Base-by-base conservation (phyloP, 2,113 vertebrate species). In the Sceloporus tristichus region DNA sequence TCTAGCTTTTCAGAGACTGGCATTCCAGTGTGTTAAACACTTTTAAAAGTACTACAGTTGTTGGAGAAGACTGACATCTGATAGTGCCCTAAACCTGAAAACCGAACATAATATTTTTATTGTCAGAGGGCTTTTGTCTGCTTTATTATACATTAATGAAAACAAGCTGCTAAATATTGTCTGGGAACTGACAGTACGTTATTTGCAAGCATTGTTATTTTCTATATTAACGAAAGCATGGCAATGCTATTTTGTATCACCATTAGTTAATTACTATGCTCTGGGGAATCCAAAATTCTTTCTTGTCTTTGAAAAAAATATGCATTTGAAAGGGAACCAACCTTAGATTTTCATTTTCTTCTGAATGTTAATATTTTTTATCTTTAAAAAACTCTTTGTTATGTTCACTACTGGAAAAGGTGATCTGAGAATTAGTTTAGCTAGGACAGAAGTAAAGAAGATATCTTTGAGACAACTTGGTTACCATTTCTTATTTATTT, bases 221-320 rank as follows among this genome's bases (percentile, higher is more conserved):
- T 77, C 21, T 48, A 18, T 10, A 48, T 25, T 42, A 53, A 4
- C 23, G 29, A 6, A 11, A 54, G 10, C 9, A 48, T 78, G 42
- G 21, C 25, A 40, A 48, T 77, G 42, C 42, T 78, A 25, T 56
- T 79, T 56, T 56, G 13, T 56, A 54, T 53, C 77, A 79, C 25
- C 27, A 79, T 29, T 29, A 56, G 27, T 59, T 56, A 27, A 79
- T 59, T 79, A 14, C 14, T 14, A n/a, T 59, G 6, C 27, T 19
- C 8, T 79, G 25, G 27, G 29, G 1, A 2, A 56, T 79, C 53
- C 16, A 79, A 56, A 70, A 74, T 21, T 25, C n/a, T 25, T 2
- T 2, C 65, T 9, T 77, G 66, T 0, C 0, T 5, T 29, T 3
- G 0, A 0, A 23, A 13, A 27, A 40, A 25, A 1, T 73, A 29